phyloP scores from a whole-genome alignment of 1,140 invertebrate genomes.

The Cyrtorhinus lividipennis region DNA sequence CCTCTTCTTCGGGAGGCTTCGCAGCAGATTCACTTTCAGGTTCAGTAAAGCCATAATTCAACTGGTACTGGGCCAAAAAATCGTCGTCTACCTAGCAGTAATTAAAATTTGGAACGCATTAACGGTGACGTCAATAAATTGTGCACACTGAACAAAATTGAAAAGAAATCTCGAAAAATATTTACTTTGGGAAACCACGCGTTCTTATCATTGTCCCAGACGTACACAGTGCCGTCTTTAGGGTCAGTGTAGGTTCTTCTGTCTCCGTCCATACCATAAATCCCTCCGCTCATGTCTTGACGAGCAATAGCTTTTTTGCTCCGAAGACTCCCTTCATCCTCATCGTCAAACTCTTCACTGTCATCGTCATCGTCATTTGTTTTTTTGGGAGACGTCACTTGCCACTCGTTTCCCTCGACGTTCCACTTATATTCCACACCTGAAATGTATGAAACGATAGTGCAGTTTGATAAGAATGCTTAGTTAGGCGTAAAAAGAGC shows the following conservation, averaged over 20 bases:
- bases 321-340: constrained; percentile 24
- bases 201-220: constrained; percentile 79
- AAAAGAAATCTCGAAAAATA: too few species aligned
- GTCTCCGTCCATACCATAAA: constrained; percentile 59
- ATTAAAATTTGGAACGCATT: too few species aligned
- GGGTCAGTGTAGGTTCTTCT: constrained; percentile 69
- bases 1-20: constrained; percentile 26
- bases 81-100: constrained; percentile 74
- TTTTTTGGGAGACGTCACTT: constrained; percentile 16
- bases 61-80: constrained; percentile 89
- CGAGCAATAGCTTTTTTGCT: constrained; percentile 27
- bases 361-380: constrained; percentile 27
- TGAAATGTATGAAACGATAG: constrained; percentile 18
- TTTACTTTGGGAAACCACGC: constrained; percentile 88
- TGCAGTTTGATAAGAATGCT: too few species aligned
- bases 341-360: constrained; percentile 28
- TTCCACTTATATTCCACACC: constrained; percentile 28
- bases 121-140: too few species aligned
- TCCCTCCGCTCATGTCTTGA: constrained; percentile 31
- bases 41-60: constrained; percentile 71
- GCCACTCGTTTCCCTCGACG: constrained; percentile 43
- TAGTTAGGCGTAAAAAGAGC: too few species aligned
- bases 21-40: constrained; percentile 23
- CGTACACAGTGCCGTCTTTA: constrained; percentile 69
- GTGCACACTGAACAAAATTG: too few species aligned